Evolutionary conservation across 2,797 vertebrate species (phyloP).

Genomic region (Amphiprion clarkii): DNA sequence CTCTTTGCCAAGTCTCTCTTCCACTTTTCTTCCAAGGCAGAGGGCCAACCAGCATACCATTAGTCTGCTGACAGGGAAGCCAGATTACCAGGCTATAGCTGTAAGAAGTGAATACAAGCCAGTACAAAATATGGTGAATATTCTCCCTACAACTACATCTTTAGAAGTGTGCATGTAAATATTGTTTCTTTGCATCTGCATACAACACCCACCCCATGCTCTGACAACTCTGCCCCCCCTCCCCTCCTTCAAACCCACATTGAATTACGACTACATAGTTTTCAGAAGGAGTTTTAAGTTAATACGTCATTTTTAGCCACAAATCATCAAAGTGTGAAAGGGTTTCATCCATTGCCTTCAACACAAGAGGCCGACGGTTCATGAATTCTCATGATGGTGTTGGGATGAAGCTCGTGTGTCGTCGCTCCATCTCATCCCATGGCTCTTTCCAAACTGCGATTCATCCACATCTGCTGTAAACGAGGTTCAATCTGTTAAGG

Average conservation of each 20-base stretch:
- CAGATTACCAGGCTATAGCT: slow-evolving; percentile 88
- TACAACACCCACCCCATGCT: slow-evolving; percentile 79
- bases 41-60: slow-evolving; percentile 87
- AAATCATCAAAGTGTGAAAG: slow-evolving; percentile 45
- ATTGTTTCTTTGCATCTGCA: slow-evolving; percentile 86
- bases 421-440: slow-evolving; percentile 58
- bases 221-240: slow-evolving; percentile 46
- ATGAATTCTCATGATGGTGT: slow-evolving; percentile 41
- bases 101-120: slow-evolving; percentile 89
- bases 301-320: slow-evolving; percentile 48
- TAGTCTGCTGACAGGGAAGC: slow-evolving; percentile 88
- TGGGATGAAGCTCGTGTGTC: slow-evolving; percentile 40
- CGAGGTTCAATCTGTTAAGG: not conserved
- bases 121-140: slow-evolving; percentile 90
- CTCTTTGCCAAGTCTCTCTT: slow-evolving; percentile 87
- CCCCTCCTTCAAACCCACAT: slow-evolving; percentile 55
- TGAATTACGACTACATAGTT: slow-evolving; percentile 41
- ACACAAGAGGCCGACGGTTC: slow-evolving; percentile 34
- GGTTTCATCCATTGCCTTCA: slow-evolving; percentile 56
- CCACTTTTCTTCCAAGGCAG: slow-evolving; percentile 89
- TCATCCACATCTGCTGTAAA: not conserved
- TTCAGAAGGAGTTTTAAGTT: slow-evolving; percentile 40
- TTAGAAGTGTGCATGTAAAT: slow-evolving; percentile 89
- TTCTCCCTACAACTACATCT: slow-evolving; percentile 84
- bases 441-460: slow-evolving; percentile 54